Percentiles rank a stretch among this genome's conserved stretches.
Evolutionary conservation across 2,888 invertebrate species (phyloP).

Genomic region (Glaucopsyche alexis): DNA sequence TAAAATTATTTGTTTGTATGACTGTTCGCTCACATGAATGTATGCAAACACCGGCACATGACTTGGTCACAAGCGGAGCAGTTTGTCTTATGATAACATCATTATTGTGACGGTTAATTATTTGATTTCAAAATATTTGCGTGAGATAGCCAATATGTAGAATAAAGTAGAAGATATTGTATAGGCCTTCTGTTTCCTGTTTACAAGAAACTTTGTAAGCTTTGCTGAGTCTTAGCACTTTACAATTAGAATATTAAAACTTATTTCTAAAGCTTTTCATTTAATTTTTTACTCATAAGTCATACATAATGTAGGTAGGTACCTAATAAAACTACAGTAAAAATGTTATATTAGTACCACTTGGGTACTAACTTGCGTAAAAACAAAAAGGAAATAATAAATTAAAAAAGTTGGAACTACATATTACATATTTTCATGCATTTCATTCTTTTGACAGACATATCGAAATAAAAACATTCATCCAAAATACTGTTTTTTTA

Average conservation of each 20-base stretch:
- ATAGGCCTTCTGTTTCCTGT: neutral
- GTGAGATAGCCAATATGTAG: slow-evolving; percentile 38
- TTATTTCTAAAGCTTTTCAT: too few species aligned
- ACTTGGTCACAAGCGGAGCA: slow-evolving; percentile 49
- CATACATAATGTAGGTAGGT: too few species aligned
- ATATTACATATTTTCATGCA: too few species aligned
- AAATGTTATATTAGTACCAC: too few species aligned
- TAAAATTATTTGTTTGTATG: neutral
- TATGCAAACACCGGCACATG: slow-evolving; percentile 36
- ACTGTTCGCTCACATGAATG: neutral
- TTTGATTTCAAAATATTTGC: slow-evolving; percentile 39
- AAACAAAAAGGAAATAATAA: too few species aligned
- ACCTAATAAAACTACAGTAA: too few species aligned
- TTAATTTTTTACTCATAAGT: too few species aligned
- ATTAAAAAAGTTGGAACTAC: too few species aligned
- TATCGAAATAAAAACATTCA: neutral
- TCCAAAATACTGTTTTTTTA: neutral
- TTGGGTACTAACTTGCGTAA: too few species aligned
- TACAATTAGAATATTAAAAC: too few species aligned
- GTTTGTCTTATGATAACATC: slow-evolving; percentile 48
- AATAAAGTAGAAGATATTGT: neutral
- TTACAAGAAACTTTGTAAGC: neutral
- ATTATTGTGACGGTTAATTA: slow-evolving; percentile 36
- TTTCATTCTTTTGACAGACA: neutral
- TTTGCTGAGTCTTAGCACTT: neutral